Percentiles rank a stretch among this genome's conserved stretches.
phyloP scores from a whole-genome alignment of 2,797 vertebrate genomes.

The Paratrypauchen microcephalus region DNA sequence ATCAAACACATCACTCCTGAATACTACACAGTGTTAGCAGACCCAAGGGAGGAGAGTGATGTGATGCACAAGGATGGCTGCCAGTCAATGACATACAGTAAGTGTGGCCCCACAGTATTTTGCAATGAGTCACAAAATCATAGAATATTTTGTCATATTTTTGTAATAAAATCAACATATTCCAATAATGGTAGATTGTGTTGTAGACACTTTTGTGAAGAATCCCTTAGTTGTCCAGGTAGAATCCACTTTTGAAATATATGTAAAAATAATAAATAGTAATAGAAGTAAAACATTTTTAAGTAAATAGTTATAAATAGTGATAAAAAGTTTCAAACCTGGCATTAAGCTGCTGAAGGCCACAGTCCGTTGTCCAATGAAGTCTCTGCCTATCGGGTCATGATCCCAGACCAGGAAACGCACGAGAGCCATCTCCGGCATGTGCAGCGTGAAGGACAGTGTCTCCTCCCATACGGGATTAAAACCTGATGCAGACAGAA shows the following conservation, averaged over 20 bases:
- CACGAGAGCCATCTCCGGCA: constrained; percentile 93
- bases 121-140: background rate
- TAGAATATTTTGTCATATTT: background rate
- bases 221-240: too few relatives aligned
- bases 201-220: too few relatives aligned
- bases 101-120: background rate
- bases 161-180: background rate
- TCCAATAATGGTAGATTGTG: background rate
- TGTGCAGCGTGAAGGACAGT: constrained; percentile 93
- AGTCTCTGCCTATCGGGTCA: constrained; percentile 95
- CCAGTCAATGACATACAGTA: constrained; percentile 18
- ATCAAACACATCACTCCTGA: constrained; percentile 33
- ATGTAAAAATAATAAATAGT: constrained; percentile 1
- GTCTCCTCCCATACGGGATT: constrained; percentile 99
- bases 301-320: too few relatives aligned
- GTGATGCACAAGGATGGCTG: background rate
- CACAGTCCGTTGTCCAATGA: constrained; percentile 95
- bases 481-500: constrained; percentile 80
- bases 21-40: constrained; percentile 29
- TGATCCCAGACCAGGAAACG: constrained; percentile 98
- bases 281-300: too few relatives aligned
- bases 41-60: constrained; percentile 11
- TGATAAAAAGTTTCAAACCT: constrained; percentile 68
- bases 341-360: constrained; percentile 95
- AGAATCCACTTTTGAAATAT: background rate